Conservation (phyloP, 2,797 vertebrate genomes). For the Lutjanus argentimaculatus region DNA sequence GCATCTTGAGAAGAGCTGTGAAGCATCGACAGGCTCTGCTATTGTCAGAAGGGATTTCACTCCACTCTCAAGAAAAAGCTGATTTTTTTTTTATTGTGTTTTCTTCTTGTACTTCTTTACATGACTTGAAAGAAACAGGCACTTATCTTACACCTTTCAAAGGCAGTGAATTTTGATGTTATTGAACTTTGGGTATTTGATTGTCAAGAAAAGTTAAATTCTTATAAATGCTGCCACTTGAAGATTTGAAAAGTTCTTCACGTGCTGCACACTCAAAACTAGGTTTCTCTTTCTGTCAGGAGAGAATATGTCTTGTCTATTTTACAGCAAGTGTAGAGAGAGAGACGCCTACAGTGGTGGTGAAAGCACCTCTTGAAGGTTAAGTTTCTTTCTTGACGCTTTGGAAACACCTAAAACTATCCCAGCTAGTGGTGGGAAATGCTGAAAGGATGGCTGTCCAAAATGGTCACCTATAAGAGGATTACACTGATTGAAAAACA, state of each 20-base stretch:
- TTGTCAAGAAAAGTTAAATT: background rate
- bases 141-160: background rate
- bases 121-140: background rate
- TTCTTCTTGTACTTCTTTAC: background rate
- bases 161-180: background rate
- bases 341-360: background rate
- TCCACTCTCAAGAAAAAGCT: conserved; percentile 10
- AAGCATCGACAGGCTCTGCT: conserved; percentile 39
- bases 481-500: background rate
- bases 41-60: conserved; percentile 46
- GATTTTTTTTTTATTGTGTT: background rate
- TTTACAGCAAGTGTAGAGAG: background rate
- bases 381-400: background rate
- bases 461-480: background rate
- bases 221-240: background rate
- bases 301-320: conserved; percentile 4
- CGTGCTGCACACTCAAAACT: background rate
- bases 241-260: background rate
- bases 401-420: background rate
- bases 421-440: background rate
- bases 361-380: conserved; percentile 7
- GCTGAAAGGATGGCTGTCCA: background rate
- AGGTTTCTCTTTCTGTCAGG: background rate
- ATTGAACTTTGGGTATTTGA: background rate
- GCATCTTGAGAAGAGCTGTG: conserved; percentile 61